Percentiles rank a stretch among this genome's conserved stretches.
These are phyloP conservation scores for Scelioninae gen. 1 DNA, from an alignment of 2,888 invertebrate genomes.

Conservation along the genomic window DNA sequence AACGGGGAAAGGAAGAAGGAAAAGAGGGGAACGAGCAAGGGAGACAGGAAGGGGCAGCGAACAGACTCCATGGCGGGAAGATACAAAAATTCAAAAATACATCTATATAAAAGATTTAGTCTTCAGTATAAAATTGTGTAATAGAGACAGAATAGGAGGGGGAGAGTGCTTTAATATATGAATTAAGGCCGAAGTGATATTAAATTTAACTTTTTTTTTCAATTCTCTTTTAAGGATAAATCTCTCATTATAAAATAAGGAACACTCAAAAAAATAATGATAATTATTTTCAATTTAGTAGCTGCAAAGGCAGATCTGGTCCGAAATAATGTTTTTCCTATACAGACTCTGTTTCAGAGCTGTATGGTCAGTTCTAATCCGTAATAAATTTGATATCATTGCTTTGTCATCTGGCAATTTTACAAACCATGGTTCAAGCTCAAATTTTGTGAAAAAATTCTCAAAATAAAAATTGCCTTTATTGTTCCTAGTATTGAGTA, in stretches of 20 bases:
- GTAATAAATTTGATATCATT: too few species aligned
- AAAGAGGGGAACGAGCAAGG: too few species aligned
- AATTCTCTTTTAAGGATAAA: background rate
- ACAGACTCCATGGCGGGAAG: too few species aligned
- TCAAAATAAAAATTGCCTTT: conserved; percentile 22
- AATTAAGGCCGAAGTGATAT: too few species aligned
- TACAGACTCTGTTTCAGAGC: conserved; percentile 10
- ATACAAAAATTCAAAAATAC: too few species aligned
- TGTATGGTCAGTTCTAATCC: conserved; percentile 29
- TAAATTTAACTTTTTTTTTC: too few species aligned
- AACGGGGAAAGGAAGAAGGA: too few species aligned
- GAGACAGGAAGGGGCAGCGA: too few species aligned
- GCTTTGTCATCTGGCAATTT: conserved; percentile 23
- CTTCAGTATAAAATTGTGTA: too few species aligned
- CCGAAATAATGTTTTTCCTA: conserved; percentile 41
- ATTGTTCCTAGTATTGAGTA: conserved; percentile 4
- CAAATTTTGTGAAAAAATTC: conserved; percentile 19
- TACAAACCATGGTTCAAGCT: conserved; percentile 14
- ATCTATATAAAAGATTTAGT: too few species aligned
- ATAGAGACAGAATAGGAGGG: too few species aligned
- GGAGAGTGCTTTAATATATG: too few species aligned
- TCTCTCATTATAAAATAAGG: background rate
- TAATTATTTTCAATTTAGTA: conserved; percentile 18
- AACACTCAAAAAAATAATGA: conserved; percentile 45
- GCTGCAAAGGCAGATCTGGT: conserved; percentile 9